Evolutionary conservation across 2,888 invertebrate genomes (phyloP), one percentile per base, ranked within the genome.

Genomic region (Strigamia maritima): DNA sequence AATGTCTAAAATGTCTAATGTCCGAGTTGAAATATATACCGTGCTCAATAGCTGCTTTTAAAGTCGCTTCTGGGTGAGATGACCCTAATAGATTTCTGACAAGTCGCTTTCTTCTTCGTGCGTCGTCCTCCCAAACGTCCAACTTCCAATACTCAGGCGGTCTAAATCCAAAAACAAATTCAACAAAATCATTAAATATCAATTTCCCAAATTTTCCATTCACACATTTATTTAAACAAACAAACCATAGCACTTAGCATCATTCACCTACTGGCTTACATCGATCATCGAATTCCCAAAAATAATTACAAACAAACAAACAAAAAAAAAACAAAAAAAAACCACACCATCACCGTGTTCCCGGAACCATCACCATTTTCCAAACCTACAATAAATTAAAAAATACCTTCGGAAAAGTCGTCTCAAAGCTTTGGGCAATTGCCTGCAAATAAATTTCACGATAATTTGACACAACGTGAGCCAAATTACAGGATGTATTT

Each of bases 121-220:
- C 97, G 88, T 99, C 99, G 87, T 99, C 99, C 88, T 99, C 99
- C 99, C 99, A 99, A 65, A 95, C 94, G 87, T 99, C 99, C 83
- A 99, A 88, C 87, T 97, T 97, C 97, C 98, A 98, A 88, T 91
- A 94, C 84, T 91, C 91, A 80, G 86, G 86, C 83, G 87, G 85
- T 81, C 89, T 89, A 83, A 26, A 79, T 77, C 19, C 4, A 31
- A 75, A 7, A 24, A 75, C 24, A 10, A 65, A 65, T 65, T 16
- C 8, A 16, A 19, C 16, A 22, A 49, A n/a, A n/a, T n/a, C n/a
- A n/a, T n/a, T n/a, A n/a, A n/a, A n/a, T n/a, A n/a, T n/a, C n/a
- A n/a, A n/a, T n/a, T n/a, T n/a, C n/a, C n/a, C n/a, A n/a, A n/a
- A n/a, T n/a, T n/a, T n/a, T n/a, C n/a, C n/a, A n/a, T n/a, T n/a